Conservation (phyloP, 2,888 invertebrate species). For the Brachyptera putata region DNA sequence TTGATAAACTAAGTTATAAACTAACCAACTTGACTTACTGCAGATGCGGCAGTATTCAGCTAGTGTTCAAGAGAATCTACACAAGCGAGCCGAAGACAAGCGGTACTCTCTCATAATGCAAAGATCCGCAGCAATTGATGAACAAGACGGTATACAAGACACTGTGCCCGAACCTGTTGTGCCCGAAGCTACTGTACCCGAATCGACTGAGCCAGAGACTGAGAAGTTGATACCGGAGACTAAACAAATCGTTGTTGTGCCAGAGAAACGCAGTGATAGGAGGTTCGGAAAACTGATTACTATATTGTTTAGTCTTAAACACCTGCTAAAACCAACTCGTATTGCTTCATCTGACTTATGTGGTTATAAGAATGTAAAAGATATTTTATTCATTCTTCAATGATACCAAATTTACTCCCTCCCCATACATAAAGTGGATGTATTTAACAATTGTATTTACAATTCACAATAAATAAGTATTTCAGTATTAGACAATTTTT, state of each 20-base stretch:
- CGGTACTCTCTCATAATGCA: constrained; percentile 28
- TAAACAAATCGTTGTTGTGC: constrained; percentile 3
- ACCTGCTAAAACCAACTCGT: too few species aligned
- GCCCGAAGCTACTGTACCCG: constrained; percentile 37
- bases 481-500: too few species aligned
- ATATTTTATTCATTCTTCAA: too few species aligned
- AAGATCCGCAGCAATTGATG: constrained; percentile 11
- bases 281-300: too few species aligned
- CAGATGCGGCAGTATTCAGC: constrained; percentile 24
- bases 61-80: constrained; percentile 54
- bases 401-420: too few species aligned
- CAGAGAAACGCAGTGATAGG: background rate
- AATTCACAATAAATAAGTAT: too few species aligned
- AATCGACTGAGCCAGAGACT: constrained; percentile 38
- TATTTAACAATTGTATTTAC: too few species aligned
- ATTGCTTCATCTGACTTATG: too few species aligned
- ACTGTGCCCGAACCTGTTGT: background rate
- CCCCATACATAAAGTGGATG: too few species aligned
- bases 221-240: constrained; percentile 36
- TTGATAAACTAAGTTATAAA: too few species aligned
- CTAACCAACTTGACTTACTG: background rate
- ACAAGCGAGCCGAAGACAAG: constrained; percentile 43
- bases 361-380: too few species aligned
- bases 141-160: constrained; percentile 21
- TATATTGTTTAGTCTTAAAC: too few species aligned